A percentile compares a stretch with the other conserved stretches of the same genome.
phyloP scores from a whole-genome alignment of 23 tunicate species.

The Trididemnum miniatum region DNA sequence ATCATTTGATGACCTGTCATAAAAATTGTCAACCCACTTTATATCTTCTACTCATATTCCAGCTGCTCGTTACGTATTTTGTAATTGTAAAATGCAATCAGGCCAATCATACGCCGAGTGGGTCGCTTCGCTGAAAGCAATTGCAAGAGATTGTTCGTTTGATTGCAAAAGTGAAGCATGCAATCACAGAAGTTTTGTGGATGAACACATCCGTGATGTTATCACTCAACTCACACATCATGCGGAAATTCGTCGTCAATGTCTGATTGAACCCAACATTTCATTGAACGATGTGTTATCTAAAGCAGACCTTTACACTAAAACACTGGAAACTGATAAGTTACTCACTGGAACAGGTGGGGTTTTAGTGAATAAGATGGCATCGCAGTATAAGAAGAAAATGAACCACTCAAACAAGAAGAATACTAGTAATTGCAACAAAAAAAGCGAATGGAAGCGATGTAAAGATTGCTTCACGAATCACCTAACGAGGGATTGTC shows the following conservation, averaged over 20 bases:
- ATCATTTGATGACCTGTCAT: background rate
- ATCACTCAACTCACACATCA: conserved; percentile 19
- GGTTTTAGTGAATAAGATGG: background rate
- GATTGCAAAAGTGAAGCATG: conserved; percentile 22
- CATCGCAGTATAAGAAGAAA: background rate
- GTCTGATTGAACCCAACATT: background rate
- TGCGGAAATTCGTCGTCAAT: conserved; percentile 10
- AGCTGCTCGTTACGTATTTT: conserved; percentile 3
- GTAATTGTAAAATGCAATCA: background rate
- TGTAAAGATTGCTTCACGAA: conserved; percentile 1
- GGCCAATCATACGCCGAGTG: conserved; percentile 25
- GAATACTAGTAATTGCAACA: background rate
- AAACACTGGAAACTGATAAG: background rate
- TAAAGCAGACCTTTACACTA: conserved; percentile 1
- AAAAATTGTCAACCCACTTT: background rate
- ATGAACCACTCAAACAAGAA: background rate
- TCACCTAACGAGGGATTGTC: background rate
- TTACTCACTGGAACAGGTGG: background rate
- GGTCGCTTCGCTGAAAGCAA: background rate
- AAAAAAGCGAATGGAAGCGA: background rate
- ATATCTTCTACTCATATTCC: background rate
- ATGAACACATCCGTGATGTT: conserved; percentile 8
- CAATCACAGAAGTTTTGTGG: conserved; percentile 7
- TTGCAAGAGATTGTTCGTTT: conserved; percentile 3
- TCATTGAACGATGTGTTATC: background rate